Evolutionary conservation across 2,797 vertebrate species (phyloP).

Genomic region (Sebastes baramenuke): DNA sequence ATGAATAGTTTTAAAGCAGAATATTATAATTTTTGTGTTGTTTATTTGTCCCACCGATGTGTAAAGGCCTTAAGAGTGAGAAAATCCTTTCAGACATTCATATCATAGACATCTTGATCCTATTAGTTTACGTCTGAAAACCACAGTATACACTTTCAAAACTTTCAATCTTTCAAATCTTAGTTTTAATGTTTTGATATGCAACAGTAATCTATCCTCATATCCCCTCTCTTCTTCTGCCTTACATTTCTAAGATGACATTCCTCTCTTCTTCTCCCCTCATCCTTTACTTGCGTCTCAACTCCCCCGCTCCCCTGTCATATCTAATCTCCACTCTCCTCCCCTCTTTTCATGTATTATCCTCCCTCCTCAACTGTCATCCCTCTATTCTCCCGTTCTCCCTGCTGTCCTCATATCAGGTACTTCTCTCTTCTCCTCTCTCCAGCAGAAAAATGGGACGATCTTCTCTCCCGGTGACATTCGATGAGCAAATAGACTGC

Average conservation of each 20-base stretch:
- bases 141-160: not conserved
- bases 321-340: slow-evolving; percentile 44
- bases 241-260: slow-evolving; percentile 12
- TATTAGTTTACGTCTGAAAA: not conserved
- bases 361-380: slow-evolving; percentile 32
- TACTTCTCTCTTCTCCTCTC: not conserved
- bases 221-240: not conserved
- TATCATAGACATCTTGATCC: not conserved
- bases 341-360: slow-evolving; percentile 30
- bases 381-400: slow-evolving; percentile 10
- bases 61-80: not conserved
- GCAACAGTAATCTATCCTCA: not conserved
- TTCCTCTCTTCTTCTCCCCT: not conserved
- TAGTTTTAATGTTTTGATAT: not conserved
- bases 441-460: slow-evolving; percentile 7
- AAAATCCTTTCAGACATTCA: not conserved
- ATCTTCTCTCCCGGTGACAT: slow-evolving; percentile 39
- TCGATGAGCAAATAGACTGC: slow-evolving; percentile 41
- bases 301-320: slow-evolving; percentile 21
- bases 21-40: too few species aligned
- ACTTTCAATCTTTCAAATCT: not conserved
- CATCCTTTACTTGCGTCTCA: slow-evolving; percentile 17
- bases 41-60: too few species aligned
- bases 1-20: too few species aligned
- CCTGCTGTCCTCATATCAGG: slow-evolving; percentile 5